phyloP scores from a whole-genome alignment of 1,140 invertebrate genomes.

The Cheumatopsyche charites region DNA sequence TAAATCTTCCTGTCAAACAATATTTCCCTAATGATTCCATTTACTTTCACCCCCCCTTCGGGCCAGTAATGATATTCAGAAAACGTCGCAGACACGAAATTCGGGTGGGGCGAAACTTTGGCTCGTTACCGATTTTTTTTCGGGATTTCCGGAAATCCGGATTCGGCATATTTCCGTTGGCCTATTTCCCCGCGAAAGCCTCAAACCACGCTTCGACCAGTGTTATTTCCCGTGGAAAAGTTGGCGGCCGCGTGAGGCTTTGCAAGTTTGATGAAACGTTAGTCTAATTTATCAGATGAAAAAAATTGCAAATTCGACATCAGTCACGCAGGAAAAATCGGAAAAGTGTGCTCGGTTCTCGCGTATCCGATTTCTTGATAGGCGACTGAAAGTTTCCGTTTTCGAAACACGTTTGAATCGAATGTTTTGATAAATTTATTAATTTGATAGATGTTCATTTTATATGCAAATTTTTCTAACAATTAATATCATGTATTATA shows the following conservation, averaged over 20 bases:
- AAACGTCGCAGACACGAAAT: slow-evolving; percentile 34
- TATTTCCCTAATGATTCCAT: slow-evolving; percentile 43
- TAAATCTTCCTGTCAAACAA: slow-evolving; percentile 42
- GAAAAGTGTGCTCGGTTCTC: neutral
- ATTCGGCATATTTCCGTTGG: slow-evolving; percentile 31
- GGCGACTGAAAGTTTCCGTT: no score
- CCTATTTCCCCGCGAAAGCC: slow-evolving; percentile 5
- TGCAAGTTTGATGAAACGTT: slow-evolving; percentile 28
- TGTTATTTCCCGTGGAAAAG: slow-evolving; percentile 12
- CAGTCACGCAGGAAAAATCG: slow-evolving; percentile 4
- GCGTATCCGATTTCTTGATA: no score
- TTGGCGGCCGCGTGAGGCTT: slow-evolving; percentile 10
- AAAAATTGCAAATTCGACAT: slow-evolving; percentile 19
- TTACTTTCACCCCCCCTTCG: slow-evolving; percentile 14
- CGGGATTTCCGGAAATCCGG: slow-evolving; percentile 31
- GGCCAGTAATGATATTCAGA: slow-evolving; percentile 31
- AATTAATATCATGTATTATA: no score
- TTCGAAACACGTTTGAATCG: no score
- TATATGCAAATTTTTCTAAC: no score
- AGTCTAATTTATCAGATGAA: slow-evolving; percentile 17
- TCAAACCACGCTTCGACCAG: neutral
- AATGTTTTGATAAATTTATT: no score
- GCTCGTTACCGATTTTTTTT: slow-evolving; percentile 36
- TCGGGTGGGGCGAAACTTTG: slow-evolving; percentile 28
- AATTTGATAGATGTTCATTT: no score